These are phyloP conservation scores for Nerophis ophidion DNA, from an alignment of 2,113 vertebrate genomes.

Conservation along the genomic window DNA sequence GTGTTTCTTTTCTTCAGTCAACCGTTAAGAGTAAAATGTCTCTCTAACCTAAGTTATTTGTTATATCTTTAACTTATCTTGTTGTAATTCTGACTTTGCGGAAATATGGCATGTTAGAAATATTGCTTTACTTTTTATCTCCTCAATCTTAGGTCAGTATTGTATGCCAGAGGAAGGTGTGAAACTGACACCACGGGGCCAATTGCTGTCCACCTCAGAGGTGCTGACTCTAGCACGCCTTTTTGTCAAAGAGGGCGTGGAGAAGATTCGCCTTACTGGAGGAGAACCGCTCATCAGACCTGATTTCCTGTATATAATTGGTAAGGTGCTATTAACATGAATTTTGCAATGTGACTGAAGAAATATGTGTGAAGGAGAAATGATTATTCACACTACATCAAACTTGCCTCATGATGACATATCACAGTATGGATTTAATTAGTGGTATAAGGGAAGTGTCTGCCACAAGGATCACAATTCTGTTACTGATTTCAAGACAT, in stretches of 20 bases:
- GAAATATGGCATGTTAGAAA: too few species aligned
- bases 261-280: conserved; percentile 93
- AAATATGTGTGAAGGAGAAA: neutral
- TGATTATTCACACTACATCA: neutral
- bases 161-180: conserved; percentile 98
- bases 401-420: neutral
- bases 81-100: neutral
- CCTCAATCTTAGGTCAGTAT: conserved; percentile 80
- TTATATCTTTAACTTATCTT: neutral
- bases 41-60: neutral
- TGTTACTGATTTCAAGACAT: neutral
- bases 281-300: conserved; percentile 94
- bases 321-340: conserved; percentile 63
- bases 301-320: conserved; percentile 85
- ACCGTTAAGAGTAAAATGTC: too few species aligned
- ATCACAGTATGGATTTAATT: neutral
- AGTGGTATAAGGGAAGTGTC: neutral
- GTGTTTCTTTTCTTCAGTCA: neutral
- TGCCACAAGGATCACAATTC: neutral
- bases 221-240: conserved; percentile 82
- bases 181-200: conserved; percentile 80
- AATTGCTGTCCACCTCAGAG: conserved; percentile 83
- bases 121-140: neutral
- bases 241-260: conserved; percentile 89
- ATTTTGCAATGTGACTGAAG: neutral